Evolutionary conservation across 2,888 invertebrate species (phyloP).

Genomic region (Polyploca ridens): DNA sequence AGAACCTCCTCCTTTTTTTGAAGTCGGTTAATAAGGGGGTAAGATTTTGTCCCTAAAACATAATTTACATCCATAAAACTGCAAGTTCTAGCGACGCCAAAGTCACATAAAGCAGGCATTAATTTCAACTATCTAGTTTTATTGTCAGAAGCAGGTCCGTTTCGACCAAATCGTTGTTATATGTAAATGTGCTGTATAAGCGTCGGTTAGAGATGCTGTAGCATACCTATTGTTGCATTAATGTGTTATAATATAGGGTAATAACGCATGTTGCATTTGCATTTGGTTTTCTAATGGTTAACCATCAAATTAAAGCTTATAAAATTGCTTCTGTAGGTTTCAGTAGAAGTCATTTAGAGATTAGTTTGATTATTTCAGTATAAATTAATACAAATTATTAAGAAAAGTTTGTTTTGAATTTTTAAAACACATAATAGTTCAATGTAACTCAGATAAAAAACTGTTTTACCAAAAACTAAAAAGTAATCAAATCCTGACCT

Average conservation of each 20-base stretch:
- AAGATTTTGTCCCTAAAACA: too few relatives aligned
- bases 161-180: conserved; percentile 16
- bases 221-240: conserved; percentile 5
- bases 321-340: background rate
- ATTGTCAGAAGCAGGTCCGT: conserved; percentile 5
- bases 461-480: too few relatives aligned
- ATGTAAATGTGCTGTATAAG: conserved; percentile 21
- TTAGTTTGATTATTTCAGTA: too few relatives aligned
- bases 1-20: too few relatives aligned
- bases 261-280: background rate
- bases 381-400: too few relatives aligned
- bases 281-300: background rate
- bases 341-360: too few relatives aligned
- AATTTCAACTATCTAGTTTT: conserved; percentile 15
- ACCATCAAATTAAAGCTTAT: background rate
- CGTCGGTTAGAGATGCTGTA: conserved; percentile 14
- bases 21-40: too few relatives aligned
- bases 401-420: too few relatives aligned
- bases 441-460: too few relatives aligned
- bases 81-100: background rate
- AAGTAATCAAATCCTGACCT: too few relatives aligned
- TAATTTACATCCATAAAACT: background rate
- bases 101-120: conserved; percentile 14
- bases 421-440: too few relatives aligned
- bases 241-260: background rate